Base-by-base conservation (phyloP, 2,797 vertebrate genomes). In the Typhlichthys eigenmanni region DNA sequence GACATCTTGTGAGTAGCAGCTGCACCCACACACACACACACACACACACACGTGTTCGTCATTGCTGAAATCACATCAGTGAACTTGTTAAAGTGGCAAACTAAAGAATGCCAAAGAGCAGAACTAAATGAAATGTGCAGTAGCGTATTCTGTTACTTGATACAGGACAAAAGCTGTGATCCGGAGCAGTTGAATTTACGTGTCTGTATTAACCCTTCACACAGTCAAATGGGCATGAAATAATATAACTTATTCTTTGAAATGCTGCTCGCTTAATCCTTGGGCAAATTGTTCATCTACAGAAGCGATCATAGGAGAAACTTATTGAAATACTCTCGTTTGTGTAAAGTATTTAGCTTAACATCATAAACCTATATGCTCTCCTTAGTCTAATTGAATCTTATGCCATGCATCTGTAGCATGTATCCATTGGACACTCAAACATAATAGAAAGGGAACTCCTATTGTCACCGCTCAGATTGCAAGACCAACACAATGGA, bases 101-200 rank as follows among this genome's bases (percentile, higher is more conserved):
- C 34, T 58, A 54, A 24, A 61, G 48, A 32, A 52, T 34, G 4
- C 5, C 56, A 14, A 8, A 65, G 49, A 45, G 11, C 34, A 43
- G 13, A 5, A 54, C n/a, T 58, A 32, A 56, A 24, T 24, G 3
- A 5, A 24, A 13, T 50, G 51, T 14, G 16, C 16, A 38, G 34
- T 38, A 38, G 34, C 34, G 34, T 38, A 38, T 38, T 46, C 43
- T 38, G 61, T 63, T 47, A 70, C 52, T 62, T 64, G 60, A 79
- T 43, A 52, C 47, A 38, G 64, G 71, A 55, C 61, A 62, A 73
- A 68, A 61, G 62, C 69, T 38, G 64, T 17, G 53, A 66, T 80
- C 71, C 69, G 69, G 78, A 81, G 81, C 62, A 66, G 71, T 82
- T 71, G 67, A 63, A 84, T 79, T 81, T 72, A 70, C 79, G 82